phyloP scores from a whole-genome alignment of 1,140 invertebrate species.

The Trichomalopsis sarcophagae region DNA sequence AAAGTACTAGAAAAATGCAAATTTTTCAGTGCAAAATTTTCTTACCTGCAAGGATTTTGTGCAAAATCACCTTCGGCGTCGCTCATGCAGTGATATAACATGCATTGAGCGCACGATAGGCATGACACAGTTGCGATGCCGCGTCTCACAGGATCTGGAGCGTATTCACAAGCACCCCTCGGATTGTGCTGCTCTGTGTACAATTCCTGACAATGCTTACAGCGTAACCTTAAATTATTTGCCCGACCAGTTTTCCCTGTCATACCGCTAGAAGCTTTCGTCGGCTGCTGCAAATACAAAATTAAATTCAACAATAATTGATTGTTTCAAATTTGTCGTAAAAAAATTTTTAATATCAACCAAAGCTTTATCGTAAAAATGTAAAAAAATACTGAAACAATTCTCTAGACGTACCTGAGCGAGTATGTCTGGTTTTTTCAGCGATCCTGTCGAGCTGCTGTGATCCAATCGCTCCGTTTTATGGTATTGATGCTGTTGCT shows the following conservation, averaged over 20 bases:
- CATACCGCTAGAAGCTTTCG: slow-evolving; percentile 14
- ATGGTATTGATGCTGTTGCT: slow-evolving; percentile 64
- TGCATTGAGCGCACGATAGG: slow-evolving; percentile 88
- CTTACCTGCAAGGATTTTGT: slow-evolving; percentile 84
- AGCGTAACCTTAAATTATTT: slow-evolving; percentile 68
- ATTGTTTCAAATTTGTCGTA: background rate
- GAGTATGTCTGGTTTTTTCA: slow-evolving; percentile 79
- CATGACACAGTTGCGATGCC: slow-evolving; percentile 90
- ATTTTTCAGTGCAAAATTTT: background rate
- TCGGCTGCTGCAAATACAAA: slow-evolving; percentile 30
- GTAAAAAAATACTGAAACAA: background rate
- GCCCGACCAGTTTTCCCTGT: slow-evolving; percentile 55
- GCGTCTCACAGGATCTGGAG: slow-evolving; percentile 87
- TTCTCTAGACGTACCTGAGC: slow-evolving; percentile 62
- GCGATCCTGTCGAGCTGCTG: slow-evolving; percentile 76
- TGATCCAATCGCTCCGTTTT: slow-evolving; percentile 72
- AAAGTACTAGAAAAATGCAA: too few species aligned
- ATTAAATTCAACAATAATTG: background rate
- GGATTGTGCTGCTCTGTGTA: slow-evolving; percentile 87
- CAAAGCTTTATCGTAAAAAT: background rate
- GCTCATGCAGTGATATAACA: slow-evolving; percentile 94
- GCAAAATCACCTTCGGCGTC: slow-evolving; percentile 89
- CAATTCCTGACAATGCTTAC: slow-evolving; percentile 83
- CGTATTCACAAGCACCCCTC: slow-evolving; percentile 90
- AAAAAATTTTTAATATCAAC: background rate